Evolutionary conservation across 2,888 invertebrate genomes (phyloP).

Genomic region (Branchinecta sandiegonensis): DNA sequence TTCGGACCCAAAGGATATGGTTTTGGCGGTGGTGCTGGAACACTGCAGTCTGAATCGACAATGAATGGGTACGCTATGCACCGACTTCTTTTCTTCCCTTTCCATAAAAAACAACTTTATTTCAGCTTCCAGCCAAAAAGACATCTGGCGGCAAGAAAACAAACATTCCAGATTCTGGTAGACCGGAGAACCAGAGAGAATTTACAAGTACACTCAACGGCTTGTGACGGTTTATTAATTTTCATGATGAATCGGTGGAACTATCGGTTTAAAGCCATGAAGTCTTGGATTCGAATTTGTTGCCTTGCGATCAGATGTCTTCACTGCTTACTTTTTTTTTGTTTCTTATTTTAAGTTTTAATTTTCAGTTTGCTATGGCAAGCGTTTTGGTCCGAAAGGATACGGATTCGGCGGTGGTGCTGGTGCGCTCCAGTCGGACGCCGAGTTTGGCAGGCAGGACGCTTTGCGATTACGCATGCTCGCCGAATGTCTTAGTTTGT

Average conservation of each 20-base stretch:
- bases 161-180: no score
- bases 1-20: constrained; percentile 97
- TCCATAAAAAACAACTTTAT: no score
- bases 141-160: no score
- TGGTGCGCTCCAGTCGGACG: constrained; percentile 27
- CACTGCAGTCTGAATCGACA: constrained; percentile 64
- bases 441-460: constrained; percentile 20
- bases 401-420: constrained; percentile 30
- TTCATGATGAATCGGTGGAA: no score
- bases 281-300: no score
- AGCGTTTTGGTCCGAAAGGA: constrained; percentile 34
- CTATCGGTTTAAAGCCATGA: no score
- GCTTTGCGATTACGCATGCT: not conserved
- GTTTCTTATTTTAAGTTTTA: constrained; percentile 5
- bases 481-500: no score
- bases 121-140: no score
- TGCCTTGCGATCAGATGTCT: no score
- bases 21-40: constrained; percentile 90
- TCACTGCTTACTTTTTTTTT: constrained; percentile 6
- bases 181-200: no score
- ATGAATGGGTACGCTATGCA: not conserved
- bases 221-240: no score
- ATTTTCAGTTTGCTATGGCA: constrained; percentile 32
- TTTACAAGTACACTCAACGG: no score
- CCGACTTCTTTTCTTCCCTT: not conserved